Conservation (phyloP, 2,888 invertebrate genomes). For the Calliopum simillimum region DNA sequence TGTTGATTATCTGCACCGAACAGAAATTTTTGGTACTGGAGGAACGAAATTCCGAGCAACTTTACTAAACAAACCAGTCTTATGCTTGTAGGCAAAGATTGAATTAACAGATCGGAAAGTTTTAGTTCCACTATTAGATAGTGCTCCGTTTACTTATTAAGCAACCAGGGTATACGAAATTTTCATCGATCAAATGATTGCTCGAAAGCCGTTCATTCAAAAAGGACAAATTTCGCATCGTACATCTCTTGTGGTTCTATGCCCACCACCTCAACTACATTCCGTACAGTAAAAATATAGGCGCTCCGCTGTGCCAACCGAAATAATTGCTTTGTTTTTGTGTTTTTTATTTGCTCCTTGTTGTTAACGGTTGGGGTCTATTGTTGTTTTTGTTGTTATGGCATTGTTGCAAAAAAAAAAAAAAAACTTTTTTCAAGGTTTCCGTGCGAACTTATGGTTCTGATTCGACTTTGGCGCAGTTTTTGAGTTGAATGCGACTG, state of each 20-base stretch:
- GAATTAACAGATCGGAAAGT: too few relatives aligned
- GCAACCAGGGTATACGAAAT: too few relatives aligned
- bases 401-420: background rate
- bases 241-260: background rate
- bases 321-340: constrained; percentile 9
- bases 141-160: too few relatives aligned
- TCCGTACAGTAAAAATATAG: background rate
- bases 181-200: too few relatives aligned
- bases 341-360: background rate
- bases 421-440: background rate
- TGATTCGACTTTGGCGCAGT: background rate
- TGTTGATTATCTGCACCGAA: too few relatives aligned
- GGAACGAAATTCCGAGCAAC: too few relatives aligned
- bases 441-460: background rate
- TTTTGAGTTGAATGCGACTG: constrained; percentile 6
- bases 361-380: background rate
- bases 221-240: background rate
- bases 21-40: too few relatives aligned
- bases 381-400: background rate
- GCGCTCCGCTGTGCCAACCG: background rate
- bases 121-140: too few relatives aligned
- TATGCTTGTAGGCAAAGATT: too few relatives aligned
- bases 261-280: background rate
- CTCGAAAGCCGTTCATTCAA: too few relatives aligned
- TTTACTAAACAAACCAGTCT: too few relatives aligned